Conservation (phyloP, 92 coral and sea anemone species). For the Meandrina meandrites region DNA sequence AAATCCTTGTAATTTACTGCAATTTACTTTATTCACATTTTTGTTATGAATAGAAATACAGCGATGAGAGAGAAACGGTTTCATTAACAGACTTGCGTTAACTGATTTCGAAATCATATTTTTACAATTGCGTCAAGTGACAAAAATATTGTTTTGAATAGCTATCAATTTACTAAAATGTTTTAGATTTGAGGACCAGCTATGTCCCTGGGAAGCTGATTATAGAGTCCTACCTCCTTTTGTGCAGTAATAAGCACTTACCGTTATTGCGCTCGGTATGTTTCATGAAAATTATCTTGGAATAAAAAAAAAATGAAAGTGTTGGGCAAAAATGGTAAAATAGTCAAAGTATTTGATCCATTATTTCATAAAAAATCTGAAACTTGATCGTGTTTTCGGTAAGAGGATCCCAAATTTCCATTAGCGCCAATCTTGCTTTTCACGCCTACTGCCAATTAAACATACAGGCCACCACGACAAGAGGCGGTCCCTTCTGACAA, state of each 20-base stretch:
- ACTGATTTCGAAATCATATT: background rate
- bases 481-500: background rate
- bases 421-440: background rate
- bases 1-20: too few relatives aligned
- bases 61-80: too few relatives aligned
- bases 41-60: too few relatives aligned
- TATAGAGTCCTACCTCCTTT: background rate
- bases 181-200: background rate
- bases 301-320: background rate
- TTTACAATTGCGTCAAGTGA: background rate
- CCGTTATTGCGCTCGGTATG: background rate
- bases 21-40: too few relatives aligned
- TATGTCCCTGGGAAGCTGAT: background rate
- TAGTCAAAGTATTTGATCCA: background rate
- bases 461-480: slow-evolving; percentile 3
- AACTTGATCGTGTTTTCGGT: background rate
- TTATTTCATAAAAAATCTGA: background rate
- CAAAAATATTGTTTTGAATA: background rate
- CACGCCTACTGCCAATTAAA: background rate
- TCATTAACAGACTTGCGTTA: background rate
- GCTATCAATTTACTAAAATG: background rate
- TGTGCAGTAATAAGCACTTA: background rate
- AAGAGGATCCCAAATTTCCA: background rate
- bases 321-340: background rate
- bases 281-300: background rate